Base-by-base conservation (phyloP, 1,140 invertebrate genomes). In the Cherax destructor region DNA sequence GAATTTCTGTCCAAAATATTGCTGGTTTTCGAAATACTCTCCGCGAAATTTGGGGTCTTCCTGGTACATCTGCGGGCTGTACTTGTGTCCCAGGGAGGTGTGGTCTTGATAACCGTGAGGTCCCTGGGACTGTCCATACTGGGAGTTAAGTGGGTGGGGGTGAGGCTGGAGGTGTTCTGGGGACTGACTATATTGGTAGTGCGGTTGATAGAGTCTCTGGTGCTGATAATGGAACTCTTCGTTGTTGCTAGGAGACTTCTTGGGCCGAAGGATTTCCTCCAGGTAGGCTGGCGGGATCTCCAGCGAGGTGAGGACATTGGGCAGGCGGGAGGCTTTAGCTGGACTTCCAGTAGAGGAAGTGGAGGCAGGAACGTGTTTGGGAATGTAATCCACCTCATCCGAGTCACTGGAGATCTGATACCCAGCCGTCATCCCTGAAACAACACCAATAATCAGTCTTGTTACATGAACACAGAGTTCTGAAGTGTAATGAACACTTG, bases 321-420 rank as follows among this genome's bases (percentile, higher is more conserved):
- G 81, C 3, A 65, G 81, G 30, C 24, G 61, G 81, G 81, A 83
- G 81, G 81, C 49, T 2, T 18, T 56, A 24, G 80, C 30, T n/a
- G 80, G 41, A 30, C n/a, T 9, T 4, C 10, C 47, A 1, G 77
- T n/a, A 16, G 77, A n/a, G 2, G 81, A 4, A 16, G 81, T 21
- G 59, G 81, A 2, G 3, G 81, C 47, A 21, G 80, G n/a, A 21
- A 41, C 47, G 24, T 69, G 30, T 61, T 83, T 83, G 24, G 81
- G 81, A 30, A 83, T 83, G 81, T 69, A 83, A 24, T 83, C 16
- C 5, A 83, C 61, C 81, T 83, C 81, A 61, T 83, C 81, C 18
- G 30, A 30, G 81, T 83, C 81, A 41, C 18, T n/a, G 0, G 69
- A 0, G 4, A 59, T 30, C 61, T 47, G 59, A 3, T 47, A 18